A percentile compares a stretch with the other conserved stretches of the same genome.
phyloP scores from a whole-genome alignment of 2,888 invertebrate genomes.

The Oxystoma pomonae region DNA sequence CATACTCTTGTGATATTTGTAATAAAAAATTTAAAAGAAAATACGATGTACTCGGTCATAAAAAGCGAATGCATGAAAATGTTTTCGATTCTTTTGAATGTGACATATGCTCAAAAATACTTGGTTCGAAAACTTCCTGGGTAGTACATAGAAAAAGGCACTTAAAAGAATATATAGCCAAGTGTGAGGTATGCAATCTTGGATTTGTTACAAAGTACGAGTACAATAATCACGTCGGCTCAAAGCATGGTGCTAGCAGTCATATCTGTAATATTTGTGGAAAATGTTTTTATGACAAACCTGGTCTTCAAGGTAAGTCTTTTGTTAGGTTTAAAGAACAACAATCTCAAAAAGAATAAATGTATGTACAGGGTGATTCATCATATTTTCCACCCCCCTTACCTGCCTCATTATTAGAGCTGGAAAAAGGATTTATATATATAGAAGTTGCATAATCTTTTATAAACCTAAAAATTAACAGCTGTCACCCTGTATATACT shows the following conservation, averaged over 20 bases:
- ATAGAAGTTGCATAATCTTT: no score
- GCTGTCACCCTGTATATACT: no score
- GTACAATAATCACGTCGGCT: slow-evolving; percentile 33
- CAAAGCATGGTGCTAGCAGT: slow-evolving; percentile 30
- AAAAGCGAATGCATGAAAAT: no score
- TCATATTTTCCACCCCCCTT: no score
- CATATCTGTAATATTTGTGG: slow-evolving; percentile 28
- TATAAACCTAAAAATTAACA: no score
- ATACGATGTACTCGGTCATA: no score
- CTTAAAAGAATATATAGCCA: slow-evolving; percentile 49
- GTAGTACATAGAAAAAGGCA: slow-evolving; percentile 54
- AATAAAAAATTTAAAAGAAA: no score
- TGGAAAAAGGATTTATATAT: no score
- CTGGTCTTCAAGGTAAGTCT: slow-evolving; percentile 14
- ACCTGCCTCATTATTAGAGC: no score
- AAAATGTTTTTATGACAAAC: slow-evolving; percentile 30
- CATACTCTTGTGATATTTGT: no score
- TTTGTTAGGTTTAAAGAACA: neutral
- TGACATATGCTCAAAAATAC: slow-evolving; percentile 54
- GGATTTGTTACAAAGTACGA: slow-evolving; percentile 36
- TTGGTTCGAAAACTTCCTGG: slow-evolving; percentile 38
- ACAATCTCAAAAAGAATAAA: no score
- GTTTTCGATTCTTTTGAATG: slow-evolving; percentile 43
- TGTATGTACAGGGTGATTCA: no score
- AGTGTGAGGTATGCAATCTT: slow-evolving; percentile 41